phyloP scores from a whole-genome alignment of 2,797 vertebrate genomes.

The Chiroxiphia lanceolata region DNA sequence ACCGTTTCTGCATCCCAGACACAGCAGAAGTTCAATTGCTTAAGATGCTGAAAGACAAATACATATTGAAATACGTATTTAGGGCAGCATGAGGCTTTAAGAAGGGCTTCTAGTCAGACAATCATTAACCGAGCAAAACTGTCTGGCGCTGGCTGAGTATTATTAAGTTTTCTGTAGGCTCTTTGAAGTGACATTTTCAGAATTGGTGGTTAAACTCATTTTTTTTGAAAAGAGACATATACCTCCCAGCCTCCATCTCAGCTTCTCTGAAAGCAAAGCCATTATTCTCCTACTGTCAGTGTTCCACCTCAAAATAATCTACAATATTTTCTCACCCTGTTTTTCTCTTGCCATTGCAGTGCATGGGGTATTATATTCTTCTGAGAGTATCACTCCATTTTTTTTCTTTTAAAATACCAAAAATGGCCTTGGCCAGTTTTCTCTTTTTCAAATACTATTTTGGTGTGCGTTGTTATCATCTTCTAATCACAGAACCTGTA shows the following conservation, averaged over 20 bases:
- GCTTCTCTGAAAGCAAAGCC: constrained; percentile 3
- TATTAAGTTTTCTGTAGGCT: constrained; percentile 36
- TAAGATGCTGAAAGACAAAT: not conserved
- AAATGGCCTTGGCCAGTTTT: not conserved
- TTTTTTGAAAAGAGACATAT: not conserved
- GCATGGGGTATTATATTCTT: not conserved
- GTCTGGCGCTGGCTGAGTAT: constrained; percentile 14
- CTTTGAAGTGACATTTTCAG: constrained; percentile 48
- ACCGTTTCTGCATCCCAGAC: not conserved
- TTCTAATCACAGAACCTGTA: not conserved
- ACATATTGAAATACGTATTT: not conserved
- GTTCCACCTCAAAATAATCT: not conserved
- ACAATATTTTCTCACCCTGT: not conserved
- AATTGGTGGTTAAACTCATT: constrained; percentile 23
- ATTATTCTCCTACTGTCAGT: constrained; percentile 26
- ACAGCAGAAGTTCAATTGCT: not conserved
- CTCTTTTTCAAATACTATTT: not conserved
- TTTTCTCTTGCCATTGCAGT: not conserved
- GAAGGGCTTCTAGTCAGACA: not conserved
- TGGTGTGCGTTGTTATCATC: not conserved
- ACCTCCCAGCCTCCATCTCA: not conserved
- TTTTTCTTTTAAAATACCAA: not conserved
- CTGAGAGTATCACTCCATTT: not conserved
- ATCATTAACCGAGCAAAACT: constrained; percentile 20
- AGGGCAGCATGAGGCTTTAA: not conserved